Percentiles rank a stretch among this genome's conserved stretches.
phyloP scores from a whole-genome alignment of 23 tunicate species.

The Botrylloides violaceus region DNA sequence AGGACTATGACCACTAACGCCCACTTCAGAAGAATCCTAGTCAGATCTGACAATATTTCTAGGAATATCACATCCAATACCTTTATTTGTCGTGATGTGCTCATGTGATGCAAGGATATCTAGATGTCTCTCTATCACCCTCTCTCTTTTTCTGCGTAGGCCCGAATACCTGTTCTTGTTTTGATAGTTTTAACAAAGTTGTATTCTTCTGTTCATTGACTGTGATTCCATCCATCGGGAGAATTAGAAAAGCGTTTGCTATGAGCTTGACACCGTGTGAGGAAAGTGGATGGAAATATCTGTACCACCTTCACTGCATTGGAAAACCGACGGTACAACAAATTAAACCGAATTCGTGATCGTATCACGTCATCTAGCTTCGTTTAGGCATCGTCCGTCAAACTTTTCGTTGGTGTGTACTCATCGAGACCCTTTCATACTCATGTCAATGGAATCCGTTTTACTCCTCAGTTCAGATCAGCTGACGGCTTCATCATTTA shows the following conservation, averaged over 20 bases:
- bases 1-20: too few relatives aligned
- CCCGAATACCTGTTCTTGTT: too few relatives aligned
- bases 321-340: not conserved
- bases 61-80: too few relatives aligned
- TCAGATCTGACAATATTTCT: not conserved
- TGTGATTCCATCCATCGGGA: conserved; percentile 13
- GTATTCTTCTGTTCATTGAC: conserved; percentile 15
- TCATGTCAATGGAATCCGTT: not conserved
- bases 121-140: too few relatives aligned
- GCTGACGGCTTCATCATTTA: conserved; percentile 6
- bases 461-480: conserved; percentile 1
- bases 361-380: not conserved
- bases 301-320: not conserved
- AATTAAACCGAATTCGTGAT: not conserved
- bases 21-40: not conserved
- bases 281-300: conserved; percentile 12
- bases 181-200: conserved; percentile 5
- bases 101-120: too few relatives aligned
- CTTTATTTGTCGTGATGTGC: too few relatives aligned
- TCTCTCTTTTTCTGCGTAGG: too few relatives aligned
- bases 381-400: not conserved
- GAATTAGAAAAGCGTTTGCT: not conserved
- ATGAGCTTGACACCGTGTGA: conserved; percentile 19
- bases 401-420: not conserved
- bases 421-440: conserved; percentile 10